Base-by-base conservation (phyloP, 2,113 vertebrate genomes). In the Etheostoma spectabile region DNA sequence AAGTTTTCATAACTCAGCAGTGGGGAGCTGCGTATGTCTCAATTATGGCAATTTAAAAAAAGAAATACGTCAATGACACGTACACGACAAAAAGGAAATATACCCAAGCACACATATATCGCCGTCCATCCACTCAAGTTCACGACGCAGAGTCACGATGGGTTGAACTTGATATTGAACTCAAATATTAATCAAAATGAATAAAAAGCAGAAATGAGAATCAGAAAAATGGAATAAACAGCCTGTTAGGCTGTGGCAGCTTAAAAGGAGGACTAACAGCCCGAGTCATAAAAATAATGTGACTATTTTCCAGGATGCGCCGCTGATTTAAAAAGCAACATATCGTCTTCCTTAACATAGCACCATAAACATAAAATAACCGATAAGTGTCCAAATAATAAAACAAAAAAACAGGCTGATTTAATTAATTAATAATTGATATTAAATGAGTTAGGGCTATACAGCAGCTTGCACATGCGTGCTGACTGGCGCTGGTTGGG, bases 161-260 rank as follows among this genome's bases (percentile, higher is more conserved):
- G 24, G 24, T 77, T 94, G 93, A 94, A 91, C 93, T 94, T 94
- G 89, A 91, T 92, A 82, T 91, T 93, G 91, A 93, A 91, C 91
- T 91, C 86, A 82, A 79, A 88, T 76, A 60, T 59, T 42, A 2
- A 68, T 57, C 61, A 69, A 79, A 85, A 87, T 59, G 53, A 51
- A 71, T 5, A 27, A 61, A 78, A 15, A 77, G n/a, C 46, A 13
- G 15, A 67, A 52, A 73, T 12, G 15, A 55, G 10, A 59, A 53
- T 19, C 5, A 75, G 57, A 59, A 35, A 75, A 83, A 56, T 1
- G 64, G 35, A 63, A 56, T 53, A 57, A 73, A 49, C 1, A 61
- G 1, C 1, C 1, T 22, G 51, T 52, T 19, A 38, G 16, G 1
- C 10, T 10, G 24, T 11, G 24, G 15, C 42, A 66, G 15, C 1